phyloP scores from a whole-genome alignment of 2,113 vertebrate genomes.

The Centropristis striata region DNA sequence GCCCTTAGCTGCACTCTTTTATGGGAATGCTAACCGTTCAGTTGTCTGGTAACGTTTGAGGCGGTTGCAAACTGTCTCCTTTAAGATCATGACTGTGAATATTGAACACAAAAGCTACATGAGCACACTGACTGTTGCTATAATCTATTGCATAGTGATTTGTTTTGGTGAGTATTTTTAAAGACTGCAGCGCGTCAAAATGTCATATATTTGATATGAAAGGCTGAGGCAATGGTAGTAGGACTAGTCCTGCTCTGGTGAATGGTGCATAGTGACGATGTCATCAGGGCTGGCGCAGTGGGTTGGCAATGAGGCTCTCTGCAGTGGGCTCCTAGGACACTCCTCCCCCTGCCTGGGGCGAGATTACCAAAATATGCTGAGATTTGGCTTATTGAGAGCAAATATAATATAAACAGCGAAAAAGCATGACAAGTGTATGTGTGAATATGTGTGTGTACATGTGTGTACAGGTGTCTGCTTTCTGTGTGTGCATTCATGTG shows the following conservation, averaged over 20 bases:
- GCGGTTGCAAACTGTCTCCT: neutral
- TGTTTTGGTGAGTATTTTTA: neutral
- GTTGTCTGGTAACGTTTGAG: no score
- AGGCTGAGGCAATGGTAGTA: slow-evolving; percentile 31
- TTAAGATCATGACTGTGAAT: neutral
- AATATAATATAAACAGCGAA: slow-evolving; percentile 32
- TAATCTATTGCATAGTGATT: neutral
- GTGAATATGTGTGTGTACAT: neutral
- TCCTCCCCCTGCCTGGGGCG: slow-evolving; percentile 52
- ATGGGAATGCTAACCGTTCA: no score
- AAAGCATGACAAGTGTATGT: neutral
- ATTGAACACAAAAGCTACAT: neutral
- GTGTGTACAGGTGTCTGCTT: neutral
- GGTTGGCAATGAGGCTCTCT: slow-evolving; percentile 76
- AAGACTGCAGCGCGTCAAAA: neutral
- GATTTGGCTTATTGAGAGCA: slow-evolving; percentile 55
- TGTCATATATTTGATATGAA: slow-evolving; percentile 41
- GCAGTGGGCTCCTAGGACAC: slow-evolving; percentile 70
- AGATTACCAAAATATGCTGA: slow-evolving; percentile 62
- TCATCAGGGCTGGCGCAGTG: slow-evolving; percentile 76
- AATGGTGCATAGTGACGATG: slow-evolving; percentile 77
- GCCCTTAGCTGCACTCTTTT: no score
- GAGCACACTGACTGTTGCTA: neutral
- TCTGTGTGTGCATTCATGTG: slow-evolving; percentile 12
- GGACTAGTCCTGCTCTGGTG: slow-evolving; percentile 54